These are phyloP conservation scores for Halictus rubicundus DNA, from an alignment of 1,140 invertebrate genomes.

Conservation along the genomic window DNA sequence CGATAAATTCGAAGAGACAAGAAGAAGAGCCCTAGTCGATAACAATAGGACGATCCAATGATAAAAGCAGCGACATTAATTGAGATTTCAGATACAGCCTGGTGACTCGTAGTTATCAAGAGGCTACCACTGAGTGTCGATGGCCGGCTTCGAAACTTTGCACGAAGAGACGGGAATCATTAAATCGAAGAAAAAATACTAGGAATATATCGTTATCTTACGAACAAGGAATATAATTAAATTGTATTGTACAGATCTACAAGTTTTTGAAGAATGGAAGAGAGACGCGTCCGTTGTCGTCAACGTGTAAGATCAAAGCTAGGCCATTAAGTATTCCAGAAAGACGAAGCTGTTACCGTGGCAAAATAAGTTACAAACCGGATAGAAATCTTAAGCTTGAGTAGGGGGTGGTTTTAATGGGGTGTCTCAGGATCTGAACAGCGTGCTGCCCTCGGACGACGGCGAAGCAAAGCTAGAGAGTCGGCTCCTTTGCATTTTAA, in stretches of 20 bases:
- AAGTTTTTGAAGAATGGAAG: not conserved
- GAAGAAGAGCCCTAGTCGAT: slow-evolving; percentile 67
- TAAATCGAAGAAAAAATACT: not conserved
- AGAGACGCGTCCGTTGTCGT: not conserved
- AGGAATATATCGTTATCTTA: not conserved
- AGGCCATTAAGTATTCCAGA: not conserved
- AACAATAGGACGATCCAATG: slow-evolving; percentile 74
- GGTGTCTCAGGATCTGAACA: slow-evolving; percentile 46
- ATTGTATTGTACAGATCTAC: not conserved
- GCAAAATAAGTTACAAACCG: not conserved
- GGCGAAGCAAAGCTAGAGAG: slow-evolving; percentile 43
- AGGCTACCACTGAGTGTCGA: too few species aligned
- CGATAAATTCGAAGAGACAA: slow-evolving; percentile 70
- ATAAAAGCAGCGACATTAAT: slow-evolving; percentile 76
- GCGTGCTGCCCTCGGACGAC: slow-evolving; percentile 70
- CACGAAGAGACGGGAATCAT: slow-evolving; percentile 41
- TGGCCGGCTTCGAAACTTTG: too few species aligned
- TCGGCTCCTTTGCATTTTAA: slow-evolving; percentile 28
- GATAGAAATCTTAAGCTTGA: not conserved
- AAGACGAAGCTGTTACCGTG: not conserved
- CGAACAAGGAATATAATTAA: not conserved
- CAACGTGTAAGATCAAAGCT: not conserved
- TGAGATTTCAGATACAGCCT: slow-evolving; percentile 77
- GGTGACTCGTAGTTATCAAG: slow-evolving; percentile 68
- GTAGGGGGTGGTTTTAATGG: slow-evolving; percentile 40